Percentiles rank a stretch among this genome's conserved stretches.
Conservation (phyloP, 2,888 invertebrate species). For the Caenorhabditis zanzibari region DNA sequence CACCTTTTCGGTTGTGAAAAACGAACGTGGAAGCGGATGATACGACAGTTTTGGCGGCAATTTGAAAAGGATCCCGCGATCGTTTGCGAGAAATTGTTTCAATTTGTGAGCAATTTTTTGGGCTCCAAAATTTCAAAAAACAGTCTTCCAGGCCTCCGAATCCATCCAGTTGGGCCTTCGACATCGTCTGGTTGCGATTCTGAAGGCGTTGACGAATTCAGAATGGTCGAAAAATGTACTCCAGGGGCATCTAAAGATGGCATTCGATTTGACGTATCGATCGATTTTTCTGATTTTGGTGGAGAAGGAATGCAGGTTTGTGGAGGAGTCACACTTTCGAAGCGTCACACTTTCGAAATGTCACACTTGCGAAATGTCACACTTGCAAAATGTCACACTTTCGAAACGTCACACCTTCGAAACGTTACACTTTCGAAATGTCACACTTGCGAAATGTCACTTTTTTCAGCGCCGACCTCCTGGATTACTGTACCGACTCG, state of each 20-base stretch:
- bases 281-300: slow-evolving; percentile 34
- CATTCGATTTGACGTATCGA: slow-evolving; percentile 26
- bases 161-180: slow-evolving; percentile 17
- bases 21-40: slow-evolving; percentile 20
- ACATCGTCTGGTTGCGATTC: background rate
- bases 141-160: slow-evolving; percentile 27
- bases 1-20: slow-evolving; percentile 28
- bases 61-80: slow-evolving; percentile 21
- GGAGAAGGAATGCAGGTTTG: slow-evolving; percentile 19
- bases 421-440: background rate
- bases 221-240: slow-evolving; percentile 4
- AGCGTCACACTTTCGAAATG: too few relatives aligned
- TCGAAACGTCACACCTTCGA: too few relatives aligned
- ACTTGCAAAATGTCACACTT: background rate
- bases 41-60: slow-evolving; percentile 32
- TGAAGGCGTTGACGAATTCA: slow-evolving; percentile 17
- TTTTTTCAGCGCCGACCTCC: slow-evolving; percentile 11
- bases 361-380: background rate
- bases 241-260: slow-evolving; percentile 2
- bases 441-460: too few relatives aligned
- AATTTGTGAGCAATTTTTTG: slow-evolving; percentile 27
- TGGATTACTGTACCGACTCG: slow-evolving; percentile 11
- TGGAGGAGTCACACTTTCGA: background rate
- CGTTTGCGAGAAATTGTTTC: slow-evolving; percentile 23
- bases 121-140: background rate